phyloP scores from a whole-genome alignment of 2,113 vertebrate species.

The Nibea albiflora region DNA sequence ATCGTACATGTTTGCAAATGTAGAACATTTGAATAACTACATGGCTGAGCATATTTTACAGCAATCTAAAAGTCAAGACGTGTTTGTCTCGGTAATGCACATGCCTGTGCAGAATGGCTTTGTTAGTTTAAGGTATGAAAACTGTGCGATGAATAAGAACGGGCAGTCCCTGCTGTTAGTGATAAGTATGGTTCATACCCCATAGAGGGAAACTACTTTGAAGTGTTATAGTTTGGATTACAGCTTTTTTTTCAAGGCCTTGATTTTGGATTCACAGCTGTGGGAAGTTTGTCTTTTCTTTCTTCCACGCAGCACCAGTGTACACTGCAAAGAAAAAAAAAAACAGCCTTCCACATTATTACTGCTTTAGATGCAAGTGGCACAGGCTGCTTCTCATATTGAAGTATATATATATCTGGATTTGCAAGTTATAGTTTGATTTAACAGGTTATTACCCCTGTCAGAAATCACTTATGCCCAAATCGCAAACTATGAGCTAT shows the following conservation, averaged over 20 bases:
- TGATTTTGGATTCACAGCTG: constrained; percentile 60
- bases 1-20: constrained; percentile 6
- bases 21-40: neutral
- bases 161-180: constrained; percentile 59
- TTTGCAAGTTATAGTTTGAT: constrained; percentile 1
- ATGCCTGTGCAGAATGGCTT: neutral
- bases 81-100: constrained; percentile 15
- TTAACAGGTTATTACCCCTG: constrained; percentile 10
- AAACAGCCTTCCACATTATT: neutral
- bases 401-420: constrained; percentile 2
- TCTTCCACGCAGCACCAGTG: neutral
- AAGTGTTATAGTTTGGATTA: constrained; percentile 74
- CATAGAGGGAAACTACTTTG: constrained; percentile 55
- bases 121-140: constrained; percentile 50
- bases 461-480: neutral
- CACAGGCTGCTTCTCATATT: neutral
- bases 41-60: neutral
- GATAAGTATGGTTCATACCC: constrained; percentile 41
- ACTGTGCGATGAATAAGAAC: constrained; percentile 54
- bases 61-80: neutral
- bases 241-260: constrained; percentile 68
- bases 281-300: constrained; percentile 30
- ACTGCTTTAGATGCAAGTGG: constrained; percentile 3
- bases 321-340: neutral
- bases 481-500: neutral